Evolutionary conservation across 2,113 vertebrate species (phyloP), one percentile per base, ranked within the genome.

Genomic region (Macrotis lagotis): DNA sequence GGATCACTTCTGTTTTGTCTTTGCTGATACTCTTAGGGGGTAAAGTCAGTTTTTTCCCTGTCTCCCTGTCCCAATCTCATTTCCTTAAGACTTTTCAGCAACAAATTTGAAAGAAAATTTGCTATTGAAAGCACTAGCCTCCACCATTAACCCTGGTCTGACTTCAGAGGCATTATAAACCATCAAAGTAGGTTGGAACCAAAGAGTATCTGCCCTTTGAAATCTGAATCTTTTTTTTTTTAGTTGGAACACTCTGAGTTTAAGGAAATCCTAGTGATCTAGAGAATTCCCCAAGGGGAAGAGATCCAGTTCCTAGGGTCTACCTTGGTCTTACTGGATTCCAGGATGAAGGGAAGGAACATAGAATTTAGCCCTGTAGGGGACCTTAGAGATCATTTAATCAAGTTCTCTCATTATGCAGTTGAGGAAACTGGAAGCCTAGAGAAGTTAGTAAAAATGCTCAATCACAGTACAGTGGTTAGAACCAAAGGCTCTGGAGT

Each of bases 1-100:
- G 91, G 90, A 90, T 55, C 55, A 90, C 51, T 91, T 94, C 49
- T 94, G 83, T 90, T 96, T 50, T 92, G 92, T 66, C 92, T 66
- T 90, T 19, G 0, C 1, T 74, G 90, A 91, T 89, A 47, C 47
- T 95, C 53, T 25, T 47, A n/a, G 5, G 3, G 0, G 25, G 28
- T 14, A n/a, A 66, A 11, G 9, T 10, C n/a, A 31, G 25, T 12
- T 24, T 47, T 48, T 26, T 31, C 50, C n/a, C 16, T 50, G 47
- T 25, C 48, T 8, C 24, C 16, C 25, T 50, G 52, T 88, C 52
- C 22, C 52, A 48, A 52, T 48, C 47, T 49, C 48, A 24, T 26
- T 90, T 52, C 25, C 25, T 25, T 37, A 6, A 11, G n/a, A 51
- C 10, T 6, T 25, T 3, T 37, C 44, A n/a, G n/a, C n/a, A n/a